A percentile compares a stretch with the other conserved stretches of the same genome.
Evolutionary conservation across 2,888 invertebrate species (phyloP).

Genomic region (Hyalella azteca): DNA sequence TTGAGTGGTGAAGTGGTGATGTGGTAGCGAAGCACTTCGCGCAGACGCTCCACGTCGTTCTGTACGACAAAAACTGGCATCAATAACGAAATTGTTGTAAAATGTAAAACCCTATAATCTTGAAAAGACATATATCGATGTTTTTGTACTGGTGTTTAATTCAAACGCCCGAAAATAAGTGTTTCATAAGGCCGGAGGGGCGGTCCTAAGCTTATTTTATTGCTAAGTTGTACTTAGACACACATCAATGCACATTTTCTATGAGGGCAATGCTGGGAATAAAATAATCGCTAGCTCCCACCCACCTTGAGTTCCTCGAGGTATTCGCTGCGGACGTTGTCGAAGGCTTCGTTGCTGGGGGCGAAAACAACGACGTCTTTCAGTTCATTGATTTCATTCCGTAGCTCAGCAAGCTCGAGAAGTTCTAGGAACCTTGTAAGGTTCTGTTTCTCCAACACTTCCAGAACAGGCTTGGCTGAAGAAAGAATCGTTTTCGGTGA

Average conservation of each 20-base stretch:
- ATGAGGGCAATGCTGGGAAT: too few relatives aligned
- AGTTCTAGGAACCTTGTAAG: conserved; percentile 69
- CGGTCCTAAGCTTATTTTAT: too few relatives aligned
- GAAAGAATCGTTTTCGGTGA: too few relatives aligned
- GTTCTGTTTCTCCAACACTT: conserved; percentile 69
- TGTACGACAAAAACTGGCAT: neutral
- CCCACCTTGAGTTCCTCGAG: conserved; percentile 63
- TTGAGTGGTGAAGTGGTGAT: conserved; percentile 68
- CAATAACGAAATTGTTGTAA: too few relatives aligned
- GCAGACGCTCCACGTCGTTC: conserved; percentile 65
- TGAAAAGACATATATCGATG: too few relatives aligned
- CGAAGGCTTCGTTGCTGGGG: conserved; percentile 66
- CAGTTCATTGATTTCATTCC: conserved; percentile 62
- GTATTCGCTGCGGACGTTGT: conserved; percentile 60
- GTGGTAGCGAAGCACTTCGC: conserved; percentile 72
- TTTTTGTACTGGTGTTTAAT: too few relatives aligned
- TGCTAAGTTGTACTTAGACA: too few relatives aligned
- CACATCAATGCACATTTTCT: too few relatives aligned
- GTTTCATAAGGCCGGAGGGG: too few relatives aligned
- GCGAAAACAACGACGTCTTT: conserved; percentile 66
- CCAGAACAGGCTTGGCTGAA: conserved; percentile 64
- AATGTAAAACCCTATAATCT: too few relatives aligned
- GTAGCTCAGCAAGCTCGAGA: conserved; percentile 64
- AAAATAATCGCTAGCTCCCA: too few relatives aligned
- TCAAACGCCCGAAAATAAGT: too few relatives aligned